Conservation (phyloP, 2,888 invertebrate species). For the Eristalis intricaria region DNA sequence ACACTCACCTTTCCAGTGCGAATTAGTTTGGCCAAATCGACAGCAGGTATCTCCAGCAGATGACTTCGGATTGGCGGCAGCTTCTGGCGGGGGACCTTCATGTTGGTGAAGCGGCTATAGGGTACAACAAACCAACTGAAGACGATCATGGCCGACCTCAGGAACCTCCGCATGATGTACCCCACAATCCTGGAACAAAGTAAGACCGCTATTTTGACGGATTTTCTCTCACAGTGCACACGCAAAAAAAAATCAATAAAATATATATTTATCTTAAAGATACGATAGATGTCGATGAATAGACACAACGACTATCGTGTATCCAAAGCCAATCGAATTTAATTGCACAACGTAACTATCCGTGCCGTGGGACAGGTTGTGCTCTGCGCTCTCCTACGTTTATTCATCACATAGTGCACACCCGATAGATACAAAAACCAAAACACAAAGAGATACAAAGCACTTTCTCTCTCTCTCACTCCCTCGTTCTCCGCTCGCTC, state of each 20-base stretch:
- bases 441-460: slow-evolving; percentile 31
- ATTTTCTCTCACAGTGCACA: slow-evolving; percentile 73
- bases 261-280: neutral
- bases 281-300: neutral
- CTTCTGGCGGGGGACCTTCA: slow-evolving; percentile 83
- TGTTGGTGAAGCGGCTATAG: slow-evolving; percentile 81
- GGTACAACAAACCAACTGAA: slow-evolving; percentile 84
- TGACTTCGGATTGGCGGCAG: slow-evolving; percentile 86
- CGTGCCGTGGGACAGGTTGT: slow-evolving; percentile 45
- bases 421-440: slow-evolving; percentile 49
- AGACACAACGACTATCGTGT: slow-evolving; percentile 11
- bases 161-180: slow-evolving; percentile 84
- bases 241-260: slow-evolving; percentile 54
- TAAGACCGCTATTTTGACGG: slow-evolving; percentile 81
- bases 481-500: neutral
- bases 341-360: slow-evolving; percentile 56
- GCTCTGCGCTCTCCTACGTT: slow-evolving; percentile 39
- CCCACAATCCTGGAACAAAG: slow-evolving; percentile 84
- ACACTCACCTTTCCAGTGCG: slow-evolving; percentile 85
- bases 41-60: slow-evolving; percentile 87
- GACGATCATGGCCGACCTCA: slow-evolving; percentile 84
- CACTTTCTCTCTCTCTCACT: neutral
- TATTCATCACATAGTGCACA: slow-evolving; percentile 54
- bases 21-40: slow-evolving; percentile 87
- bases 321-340: neutral